Evolutionary conservation across 2,113 vertebrate genomes (phyloP).

Genomic region (Syngnathus typhle): DNA sequence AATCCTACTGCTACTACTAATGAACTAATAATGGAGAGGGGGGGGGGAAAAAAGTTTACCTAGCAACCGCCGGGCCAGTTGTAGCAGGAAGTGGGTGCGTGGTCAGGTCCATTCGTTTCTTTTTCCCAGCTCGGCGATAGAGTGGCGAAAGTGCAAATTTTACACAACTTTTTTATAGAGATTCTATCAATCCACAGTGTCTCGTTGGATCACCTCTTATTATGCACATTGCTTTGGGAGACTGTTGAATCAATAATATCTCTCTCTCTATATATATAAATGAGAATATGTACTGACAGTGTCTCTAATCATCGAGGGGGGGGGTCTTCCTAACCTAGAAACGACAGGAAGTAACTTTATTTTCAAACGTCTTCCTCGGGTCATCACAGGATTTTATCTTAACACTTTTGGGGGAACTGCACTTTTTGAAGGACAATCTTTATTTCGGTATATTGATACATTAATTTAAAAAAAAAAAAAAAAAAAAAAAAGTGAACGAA

Average conservation of each 20-base stretch:
- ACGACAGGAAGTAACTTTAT: slow-evolving; percentile 67
- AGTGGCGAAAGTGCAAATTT: slow-evolving; percentile 63
- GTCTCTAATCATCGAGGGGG: slow-evolving; percentile 61
- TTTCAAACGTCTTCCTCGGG: slow-evolving; percentile 73
- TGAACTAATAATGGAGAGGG: slow-evolving; percentile 32
- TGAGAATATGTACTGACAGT: slow-evolving; percentile 59
- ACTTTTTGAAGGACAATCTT: slow-evolving; percentile 84
- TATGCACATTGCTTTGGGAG: slow-evolving; percentile 76
- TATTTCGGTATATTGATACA: slow-evolving; percentile 71
- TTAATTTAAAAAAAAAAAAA: slow-evolving; percentile 32
- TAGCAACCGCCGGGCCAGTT: slow-evolving; percentile 68
- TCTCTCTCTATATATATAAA: slow-evolving; percentile 38
- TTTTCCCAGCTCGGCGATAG: slow-evolving; percentile 47
- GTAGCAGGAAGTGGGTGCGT: slow-evolving; percentile 69
- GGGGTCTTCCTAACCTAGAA: slow-evolving; percentile 53
- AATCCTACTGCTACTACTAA: slow-evolving; percentile 54
- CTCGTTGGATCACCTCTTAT: slow-evolving; percentile 68
- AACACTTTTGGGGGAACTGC: slow-evolving; percentile 65
- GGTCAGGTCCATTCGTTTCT: slow-evolving; percentile 59
- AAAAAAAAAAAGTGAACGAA: slow-evolving; percentile 62
- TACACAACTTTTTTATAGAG: slow-evolving; percentile 65
- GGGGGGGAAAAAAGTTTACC: slow-evolving; percentile 53
- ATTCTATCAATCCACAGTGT: slow-evolving; percentile 65
- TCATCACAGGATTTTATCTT: slow-evolving; percentile 72
- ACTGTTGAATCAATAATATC: slow-evolving; percentile 66